Evolutionary conservation across 1,140 invertebrate species (phyloP).

Genomic region (Penaeus vannamei): DNA sequence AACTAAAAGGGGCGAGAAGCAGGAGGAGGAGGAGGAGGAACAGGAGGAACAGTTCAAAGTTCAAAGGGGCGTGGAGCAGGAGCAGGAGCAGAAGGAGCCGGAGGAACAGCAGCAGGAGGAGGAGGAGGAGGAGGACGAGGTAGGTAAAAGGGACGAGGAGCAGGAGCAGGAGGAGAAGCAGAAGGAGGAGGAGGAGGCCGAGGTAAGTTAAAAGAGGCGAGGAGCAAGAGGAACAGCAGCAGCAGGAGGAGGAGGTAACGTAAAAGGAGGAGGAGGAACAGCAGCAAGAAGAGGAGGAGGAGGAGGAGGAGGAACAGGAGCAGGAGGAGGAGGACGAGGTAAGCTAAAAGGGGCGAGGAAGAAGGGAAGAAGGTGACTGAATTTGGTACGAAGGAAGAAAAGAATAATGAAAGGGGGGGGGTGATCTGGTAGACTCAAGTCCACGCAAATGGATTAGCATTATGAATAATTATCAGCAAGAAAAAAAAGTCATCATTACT

Average conservation of each 20-base stretch:
- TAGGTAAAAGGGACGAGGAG: no score
- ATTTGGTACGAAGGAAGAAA: background rate
- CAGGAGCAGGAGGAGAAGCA: background rate
- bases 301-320: background rate
- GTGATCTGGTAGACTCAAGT: no score
- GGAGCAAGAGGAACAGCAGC: background rate
- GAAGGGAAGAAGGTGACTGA: background rate
- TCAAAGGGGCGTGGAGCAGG: no score
- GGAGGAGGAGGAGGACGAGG: background rate
- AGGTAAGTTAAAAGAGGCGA: no score
- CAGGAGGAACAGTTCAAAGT: no score
- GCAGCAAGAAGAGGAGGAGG: background rate
- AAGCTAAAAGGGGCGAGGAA: background rate
- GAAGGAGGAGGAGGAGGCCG: background rate
- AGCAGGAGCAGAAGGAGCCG: background rate
- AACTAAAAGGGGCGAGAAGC: no score
- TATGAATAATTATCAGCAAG: no score
- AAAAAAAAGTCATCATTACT: no score
- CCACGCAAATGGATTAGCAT: no score
- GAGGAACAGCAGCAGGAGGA: background rate
- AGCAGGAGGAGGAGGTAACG: background rate
- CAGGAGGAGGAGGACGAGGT: background rate
- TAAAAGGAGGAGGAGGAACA: background rate
- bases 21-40: background rate
- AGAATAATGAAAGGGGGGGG: background rate